Percentiles rank a stretch among this genome's conserved stretches.
These are phyloP conservation scores for Drosophila parabipectinata DNA, from an alignment of 1,140 invertebrate genomes.

Conservation along the genomic window DNA sequence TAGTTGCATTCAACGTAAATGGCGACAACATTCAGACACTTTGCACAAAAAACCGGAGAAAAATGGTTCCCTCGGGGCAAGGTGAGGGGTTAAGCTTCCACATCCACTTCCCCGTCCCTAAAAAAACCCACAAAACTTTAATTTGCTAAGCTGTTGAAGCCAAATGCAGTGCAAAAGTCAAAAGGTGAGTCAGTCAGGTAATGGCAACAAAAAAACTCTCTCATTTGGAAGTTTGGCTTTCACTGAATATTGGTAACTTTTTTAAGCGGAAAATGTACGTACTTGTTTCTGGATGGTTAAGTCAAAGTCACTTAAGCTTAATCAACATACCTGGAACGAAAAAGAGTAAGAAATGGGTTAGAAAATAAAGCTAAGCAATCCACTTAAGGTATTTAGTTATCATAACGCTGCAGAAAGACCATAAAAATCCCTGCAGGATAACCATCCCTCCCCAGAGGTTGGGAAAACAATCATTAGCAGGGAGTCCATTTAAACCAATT, in stretches of 20 bases:
- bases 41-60: conserved; percentile 25
- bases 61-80: conserved; percentile 28
- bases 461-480: conserved; percentile 8
- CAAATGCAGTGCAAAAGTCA: conserved; percentile 51
- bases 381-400: not conserved
- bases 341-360: conserved; percentile 7
- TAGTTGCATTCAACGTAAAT: conserved; percentile 72
- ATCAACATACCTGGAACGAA: conserved; percentile 61
- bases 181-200: conserved; percentile 17
- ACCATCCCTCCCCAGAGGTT: not conserved
- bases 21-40: conserved; percentile 69
- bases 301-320: not conserved
- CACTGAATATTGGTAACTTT: conserved; percentile 4
- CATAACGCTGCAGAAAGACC: not conserved
- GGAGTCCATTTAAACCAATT: conserved; percentile 1
- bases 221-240: conserved; percentile 2
- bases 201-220: conserved; percentile 10
- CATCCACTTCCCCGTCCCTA: conserved; percentile 28
- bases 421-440: conserved; percentile 5
- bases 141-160: conserved; percentile 75
- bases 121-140: conserved; percentile 73
- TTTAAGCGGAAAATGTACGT: conserved; percentile 2
- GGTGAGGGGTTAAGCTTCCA: conserved; percentile 66
- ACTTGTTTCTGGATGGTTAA: conserved; percentile 1
- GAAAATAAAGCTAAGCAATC: not conserved